These are phyloP conservation scores for Philereme vetulata DNA, from an alignment of 2,888 invertebrate species.

Conservation along the genomic window DNA sequence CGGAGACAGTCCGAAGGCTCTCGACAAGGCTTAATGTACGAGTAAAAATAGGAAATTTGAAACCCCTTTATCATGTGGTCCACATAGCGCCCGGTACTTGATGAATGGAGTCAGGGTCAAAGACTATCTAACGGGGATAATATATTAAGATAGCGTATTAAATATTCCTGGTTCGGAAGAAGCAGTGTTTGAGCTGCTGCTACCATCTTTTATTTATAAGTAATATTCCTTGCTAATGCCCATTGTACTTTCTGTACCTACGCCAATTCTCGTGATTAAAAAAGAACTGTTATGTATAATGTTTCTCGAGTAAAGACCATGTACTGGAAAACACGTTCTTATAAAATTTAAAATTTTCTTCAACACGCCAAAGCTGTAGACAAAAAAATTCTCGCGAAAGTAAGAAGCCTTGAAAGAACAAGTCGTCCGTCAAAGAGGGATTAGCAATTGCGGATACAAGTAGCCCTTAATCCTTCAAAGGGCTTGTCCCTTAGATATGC, in stretches of 20 bases:
- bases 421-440: slow-evolving; percentile 31
- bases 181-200: slow-evolving; percentile 14
- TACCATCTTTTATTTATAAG: background rate
- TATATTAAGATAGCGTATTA: slow-evolving; percentile 33
- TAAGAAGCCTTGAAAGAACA: slow-evolving; percentile 25
- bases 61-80: slow-evolving; percentile 35
- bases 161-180: slow-evolving; percentile 31
- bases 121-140: slow-evolving; percentile 32
- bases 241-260: no score
- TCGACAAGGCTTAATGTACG: no score
- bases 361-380: slow-evolving; percentile 3
- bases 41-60: slow-evolving; percentile 32
- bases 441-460: slow-evolving; percentile 36
- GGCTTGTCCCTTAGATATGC: slow-evolving; percentile 20
- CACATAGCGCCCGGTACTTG: slow-evolving; percentile 34
- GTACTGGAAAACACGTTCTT: no score
- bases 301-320: no score
- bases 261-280: no score
- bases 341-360: no score
- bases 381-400: slow-evolving; percentile 17
- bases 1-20: no score
- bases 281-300: no score
- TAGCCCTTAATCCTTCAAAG: slow-evolving; percentile 34
- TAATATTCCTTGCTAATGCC: no score
- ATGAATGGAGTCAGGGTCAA: slow-evolving; percentile 38